Evolutionary conservation across 2,888 invertebrate species (phyloP).

Genomic region (Neoascia interrupta): DNA sequence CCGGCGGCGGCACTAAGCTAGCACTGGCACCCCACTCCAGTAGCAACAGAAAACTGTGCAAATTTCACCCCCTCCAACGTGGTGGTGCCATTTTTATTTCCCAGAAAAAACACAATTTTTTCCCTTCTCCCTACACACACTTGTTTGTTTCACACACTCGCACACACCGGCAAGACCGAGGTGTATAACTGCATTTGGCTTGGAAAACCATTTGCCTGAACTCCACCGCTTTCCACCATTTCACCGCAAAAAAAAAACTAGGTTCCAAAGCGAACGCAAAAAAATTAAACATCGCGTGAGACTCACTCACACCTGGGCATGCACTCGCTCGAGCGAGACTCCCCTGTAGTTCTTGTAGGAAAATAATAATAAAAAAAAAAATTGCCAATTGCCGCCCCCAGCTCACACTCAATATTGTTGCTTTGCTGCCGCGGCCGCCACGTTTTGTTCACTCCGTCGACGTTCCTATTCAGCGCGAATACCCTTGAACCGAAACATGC

Average conservation of each 20-base stretch:
- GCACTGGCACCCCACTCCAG: constrained; percentile 58
- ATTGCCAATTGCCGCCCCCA: constrained; percentile 57
- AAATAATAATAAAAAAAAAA: no score
- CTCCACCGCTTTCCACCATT: constrained; percentile 56
- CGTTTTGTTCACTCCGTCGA: neutral
- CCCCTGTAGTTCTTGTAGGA: constrained; percentile 55
- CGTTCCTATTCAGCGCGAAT: constrained; percentile 1
- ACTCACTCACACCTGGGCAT: constrained; percentile 58
- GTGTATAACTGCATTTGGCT: no score
- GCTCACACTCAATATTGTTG: constrained; percentile 41
- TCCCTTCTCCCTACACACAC: constrained; percentile 26
- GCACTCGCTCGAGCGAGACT: constrained; percentile 56
- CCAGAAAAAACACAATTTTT: constrained; percentile 32
- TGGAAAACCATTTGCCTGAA: constrained; percentile 33
- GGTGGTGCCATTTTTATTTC: constrained; percentile 67
- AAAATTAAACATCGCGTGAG: constrained; percentile 52
- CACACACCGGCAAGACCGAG: neutral
- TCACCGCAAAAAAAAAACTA: constrained; percentile 49
- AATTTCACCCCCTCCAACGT: constrained; percentile 58
- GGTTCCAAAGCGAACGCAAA: constrained; percentile 19
- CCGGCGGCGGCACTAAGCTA: constrained; percentile 42
- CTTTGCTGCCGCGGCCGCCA: neutral
- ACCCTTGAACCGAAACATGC: neutral
- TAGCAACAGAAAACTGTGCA: constrained; percentile 27
- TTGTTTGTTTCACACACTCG: constrained; percentile 1